Evolutionary conservation across 92 coral and sea anemone species (phyloP).

Genomic region (Umimayanthus kanabou): DNA sequence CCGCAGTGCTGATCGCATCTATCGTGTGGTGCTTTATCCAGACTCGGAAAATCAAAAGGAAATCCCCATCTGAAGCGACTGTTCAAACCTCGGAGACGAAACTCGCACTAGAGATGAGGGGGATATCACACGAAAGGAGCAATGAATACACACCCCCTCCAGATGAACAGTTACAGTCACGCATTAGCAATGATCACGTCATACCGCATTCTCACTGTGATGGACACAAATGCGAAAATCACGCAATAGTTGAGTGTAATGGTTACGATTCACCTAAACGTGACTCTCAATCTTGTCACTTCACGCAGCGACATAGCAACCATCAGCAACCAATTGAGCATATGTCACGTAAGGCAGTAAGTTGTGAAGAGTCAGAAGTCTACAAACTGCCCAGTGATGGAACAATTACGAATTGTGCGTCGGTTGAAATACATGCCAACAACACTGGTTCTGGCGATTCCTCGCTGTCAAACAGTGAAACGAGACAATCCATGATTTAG

Average conservation of each 20-base stretch:
- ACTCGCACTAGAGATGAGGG: slow-evolving; percentile 22
- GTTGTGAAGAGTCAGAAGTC: slow-evolving; percentile 2
- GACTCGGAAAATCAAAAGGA: slow-evolving; percentile 38
- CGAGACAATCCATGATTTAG: not conserved
- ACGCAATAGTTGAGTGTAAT: not conserved
- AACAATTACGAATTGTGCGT: not conserved
- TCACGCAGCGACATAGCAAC: not conserved
- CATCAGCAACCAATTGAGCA: not conserved
- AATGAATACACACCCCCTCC: not conserved
- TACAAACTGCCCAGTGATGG: not conserved
- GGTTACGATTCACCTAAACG: not conserved
- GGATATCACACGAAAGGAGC: not conserved
- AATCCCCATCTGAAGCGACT: not conserved
- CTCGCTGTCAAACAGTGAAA: not conserved
- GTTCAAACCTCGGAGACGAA: not conserved
- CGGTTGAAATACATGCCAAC: not conserved
- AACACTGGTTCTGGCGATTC: not conserved
- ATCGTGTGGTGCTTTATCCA: slow-evolving; percentile 84
- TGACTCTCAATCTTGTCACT: not conserved
- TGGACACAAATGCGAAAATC: not conserved
- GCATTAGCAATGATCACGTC: not conserved
- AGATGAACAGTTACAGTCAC: slow-evolving; percentile 5
- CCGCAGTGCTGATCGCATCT: slow-evolving; percentile 65
- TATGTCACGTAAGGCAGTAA: not conserved
- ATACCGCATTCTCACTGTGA: not conserved